Percentiles rank a stretch among this genome's conserved stretches.
Evolutionary conservation across 2,113 vertebrate species (phyloP).

Genomic region (Zapornia atra): DNA sequence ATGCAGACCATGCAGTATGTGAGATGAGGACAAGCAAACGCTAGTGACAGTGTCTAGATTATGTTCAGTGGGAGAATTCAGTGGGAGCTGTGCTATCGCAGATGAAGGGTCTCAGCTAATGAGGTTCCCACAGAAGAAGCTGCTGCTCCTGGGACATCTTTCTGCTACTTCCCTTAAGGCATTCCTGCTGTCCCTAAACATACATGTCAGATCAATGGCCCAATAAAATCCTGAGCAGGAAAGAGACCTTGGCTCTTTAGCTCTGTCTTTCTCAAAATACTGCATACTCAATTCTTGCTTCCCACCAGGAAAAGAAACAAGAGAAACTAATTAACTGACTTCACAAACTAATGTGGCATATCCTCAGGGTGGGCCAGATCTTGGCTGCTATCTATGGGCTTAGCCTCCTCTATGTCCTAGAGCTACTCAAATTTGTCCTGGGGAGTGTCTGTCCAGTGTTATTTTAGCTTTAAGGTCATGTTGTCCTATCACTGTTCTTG

Average conservation of each 20-base stretch:
- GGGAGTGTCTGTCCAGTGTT: neutral
- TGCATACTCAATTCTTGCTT: neutral
- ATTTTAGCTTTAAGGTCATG: conserved; percentile 24
- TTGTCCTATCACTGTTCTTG: neutral
- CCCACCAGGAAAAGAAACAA: neutral
- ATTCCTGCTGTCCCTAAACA: neutral
- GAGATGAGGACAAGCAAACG: neutral
- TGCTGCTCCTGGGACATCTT: neutral
- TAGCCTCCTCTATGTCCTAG: neutral
- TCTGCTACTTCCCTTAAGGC: neutral
- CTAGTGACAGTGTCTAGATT: neutral
- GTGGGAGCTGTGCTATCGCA: neutral
- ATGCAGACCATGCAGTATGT: neutral
- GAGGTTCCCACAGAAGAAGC: conserved; percentile 1
- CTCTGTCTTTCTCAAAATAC: neutral
- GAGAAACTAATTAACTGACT: conserved; percentile 1
- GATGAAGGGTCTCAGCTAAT: conserved; percentile 7
- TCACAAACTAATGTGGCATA: neutral
- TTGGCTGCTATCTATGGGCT: neutral
- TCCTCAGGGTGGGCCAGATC: neutral
- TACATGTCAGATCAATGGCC: neutral
- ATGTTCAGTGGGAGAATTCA: neutral
- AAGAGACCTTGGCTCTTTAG: neutral
- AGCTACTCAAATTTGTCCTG: conserved; percentile 1
- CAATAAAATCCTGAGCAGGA: neutral